A percentile compares a stretch with the other conserved stretches of the same genome.
phyloP scores from a whole-genome alignment of 2,797 vertebrate species.

The Sebastes diaconus region DNA sequence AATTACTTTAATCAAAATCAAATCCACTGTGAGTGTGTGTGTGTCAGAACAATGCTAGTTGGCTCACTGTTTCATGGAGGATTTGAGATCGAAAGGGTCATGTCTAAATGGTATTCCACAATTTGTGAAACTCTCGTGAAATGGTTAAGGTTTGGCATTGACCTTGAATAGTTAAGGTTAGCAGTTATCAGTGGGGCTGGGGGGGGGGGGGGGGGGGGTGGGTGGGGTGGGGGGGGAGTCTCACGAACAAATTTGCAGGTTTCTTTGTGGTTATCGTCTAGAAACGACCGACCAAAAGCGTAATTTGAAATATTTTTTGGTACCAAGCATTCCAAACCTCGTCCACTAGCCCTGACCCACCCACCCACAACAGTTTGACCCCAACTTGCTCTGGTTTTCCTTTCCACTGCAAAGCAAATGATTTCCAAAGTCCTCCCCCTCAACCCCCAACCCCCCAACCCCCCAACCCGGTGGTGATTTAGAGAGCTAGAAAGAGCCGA shows the following conservation, averaged over 20 bases:
- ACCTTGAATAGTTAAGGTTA: not conserved
- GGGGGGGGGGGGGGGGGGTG: no score
- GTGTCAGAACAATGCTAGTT: no score
- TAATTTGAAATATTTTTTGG: not conserved
- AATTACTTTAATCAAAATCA: no score
- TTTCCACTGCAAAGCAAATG: slow-evolving; percentile 30
- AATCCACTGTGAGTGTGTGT: no score
- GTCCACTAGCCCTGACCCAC: not conserved
- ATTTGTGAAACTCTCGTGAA: no score
- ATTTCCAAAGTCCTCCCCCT: slow-evolving; percentile 43
- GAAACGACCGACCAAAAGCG: not conserved
- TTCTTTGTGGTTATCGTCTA: not conserved
- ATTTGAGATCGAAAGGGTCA: no score
- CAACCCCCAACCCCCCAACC: slow-evolving; percentile 5
- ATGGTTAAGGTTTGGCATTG: no score
- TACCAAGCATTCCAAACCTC: not conserved
- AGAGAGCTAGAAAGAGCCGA: slow-evolving; percentile 56
- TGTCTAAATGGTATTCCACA: no score
- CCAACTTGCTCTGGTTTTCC: slow-evolving; percentile 17
- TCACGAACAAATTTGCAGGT: no score
- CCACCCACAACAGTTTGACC: slow-evolving; percentile 21
- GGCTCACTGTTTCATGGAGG: no score
- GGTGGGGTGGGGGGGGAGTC: not conserved
- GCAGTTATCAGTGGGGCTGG: not conserved
- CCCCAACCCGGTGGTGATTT: slow-evolving; percentile 60